These are phyloP conservation scores for Julus scandinavius DNA, from an alignment of 2,888 invertebrate genomes.

Conservation along the genomic window DNA sequence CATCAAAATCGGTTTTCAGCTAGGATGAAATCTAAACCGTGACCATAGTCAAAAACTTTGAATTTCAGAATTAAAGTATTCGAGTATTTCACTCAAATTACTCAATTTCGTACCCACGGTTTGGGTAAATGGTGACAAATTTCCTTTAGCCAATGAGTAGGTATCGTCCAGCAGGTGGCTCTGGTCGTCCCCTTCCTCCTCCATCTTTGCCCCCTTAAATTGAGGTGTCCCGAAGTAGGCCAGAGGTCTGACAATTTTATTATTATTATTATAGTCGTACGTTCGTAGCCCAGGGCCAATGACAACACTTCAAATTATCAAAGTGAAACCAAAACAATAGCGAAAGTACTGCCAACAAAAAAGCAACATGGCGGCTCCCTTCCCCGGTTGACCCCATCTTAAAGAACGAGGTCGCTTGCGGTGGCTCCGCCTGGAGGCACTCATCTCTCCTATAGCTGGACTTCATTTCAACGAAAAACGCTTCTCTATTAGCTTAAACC, in stretches of 20 bases:
- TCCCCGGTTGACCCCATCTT: background rate
- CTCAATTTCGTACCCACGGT: no score
- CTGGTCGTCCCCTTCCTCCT: background rate
- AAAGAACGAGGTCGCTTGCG: background rate
- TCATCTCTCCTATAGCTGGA: background rate
- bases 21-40: no score
- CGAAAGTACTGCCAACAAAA: background rate
- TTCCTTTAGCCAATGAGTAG: background rate
- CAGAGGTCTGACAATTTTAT: conserved; percentile 3
- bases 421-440: conserved; percentile 2
- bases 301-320: background rate
- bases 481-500: background rate
- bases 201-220: background rate
- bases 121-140: no score
- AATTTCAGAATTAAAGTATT: no score
- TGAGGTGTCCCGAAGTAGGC: background rate
- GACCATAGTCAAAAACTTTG: no score
- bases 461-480: background rate
- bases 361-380: background rate
- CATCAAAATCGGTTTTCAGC: no score
- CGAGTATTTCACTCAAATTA: no score
- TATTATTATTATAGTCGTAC: conserved; percentile 1
- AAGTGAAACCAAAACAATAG: conserved; percentile 11
- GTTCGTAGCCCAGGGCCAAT: conserved; percentile 5
- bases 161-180: background rate